A percentile compares a stretch with the other conserved stretches of the same genome.
These are phyloP conservation scores for Meandrina meandrites DNA, from an alignment of 92 coral and sea anemone genomes.

Conservation along the genomic window DNA sequence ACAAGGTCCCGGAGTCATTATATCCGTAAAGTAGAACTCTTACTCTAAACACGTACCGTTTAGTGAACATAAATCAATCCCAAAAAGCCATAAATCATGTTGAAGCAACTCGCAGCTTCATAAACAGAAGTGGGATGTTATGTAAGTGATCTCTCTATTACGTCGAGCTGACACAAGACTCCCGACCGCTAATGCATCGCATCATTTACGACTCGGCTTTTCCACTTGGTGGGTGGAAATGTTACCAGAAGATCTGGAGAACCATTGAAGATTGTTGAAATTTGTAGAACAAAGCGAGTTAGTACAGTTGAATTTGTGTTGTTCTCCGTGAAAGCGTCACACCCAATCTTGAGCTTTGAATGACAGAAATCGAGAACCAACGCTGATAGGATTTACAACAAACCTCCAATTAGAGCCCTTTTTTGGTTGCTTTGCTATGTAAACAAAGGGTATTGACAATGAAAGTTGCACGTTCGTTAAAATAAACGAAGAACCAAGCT, in stretches of 20 bases:
- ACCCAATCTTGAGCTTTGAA: conserved; percentile 9
- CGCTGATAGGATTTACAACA: conserved; percentile 18
- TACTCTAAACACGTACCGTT: neutral
- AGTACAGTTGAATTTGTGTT: neutral
- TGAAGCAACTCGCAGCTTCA: conserved; percentile 3
- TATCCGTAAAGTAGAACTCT: conserved; percentile 1
- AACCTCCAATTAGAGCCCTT: conserved; percentile 14
- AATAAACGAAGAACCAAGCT: neutral
- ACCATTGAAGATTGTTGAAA: neutral
- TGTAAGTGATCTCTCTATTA: neutral
- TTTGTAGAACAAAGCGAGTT: neutral
- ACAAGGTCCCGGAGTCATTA: conserved; percentile 6
- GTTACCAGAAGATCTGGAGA: neutral
- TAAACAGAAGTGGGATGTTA: neutral
- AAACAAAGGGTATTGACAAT: conserved; percentile 18
- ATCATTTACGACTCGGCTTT: neutral
- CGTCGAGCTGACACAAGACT: neutral
- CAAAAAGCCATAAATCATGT: conserved; percentile 21
- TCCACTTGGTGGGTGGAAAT: neutral
- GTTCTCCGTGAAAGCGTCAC: conserved; percentile 11
- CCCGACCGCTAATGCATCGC: neutral
- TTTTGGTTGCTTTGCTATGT: conserved; percentile 16
- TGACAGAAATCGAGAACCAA: conserved; percentile 40
- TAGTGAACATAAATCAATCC: conserved; percentile 21
- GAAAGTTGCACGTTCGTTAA: neutral